Base-by-base conservation (phyloP, 2,797 vertebrate genomes). In the Sphenopsis melanotis region DNA sequence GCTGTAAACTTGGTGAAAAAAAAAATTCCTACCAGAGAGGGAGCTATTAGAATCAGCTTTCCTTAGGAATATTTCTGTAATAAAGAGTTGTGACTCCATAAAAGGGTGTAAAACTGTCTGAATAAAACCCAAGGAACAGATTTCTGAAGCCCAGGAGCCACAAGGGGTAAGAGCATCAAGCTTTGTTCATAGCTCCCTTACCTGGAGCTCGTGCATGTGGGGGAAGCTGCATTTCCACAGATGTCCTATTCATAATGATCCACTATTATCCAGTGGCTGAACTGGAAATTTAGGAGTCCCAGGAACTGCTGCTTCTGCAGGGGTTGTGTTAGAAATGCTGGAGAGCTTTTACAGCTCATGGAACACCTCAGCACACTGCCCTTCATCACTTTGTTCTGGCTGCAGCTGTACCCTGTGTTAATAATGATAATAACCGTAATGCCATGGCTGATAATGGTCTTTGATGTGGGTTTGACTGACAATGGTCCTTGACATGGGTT, bases 101-200 rank as follows among this genome's bases (percentile, higher is more conserved):
- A 86, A 91, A 84, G 14, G 22, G 18, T 39, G 49, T 91, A 94
- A 95, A 95, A 24, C 34, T 91, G 63, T 66, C 79, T 79, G 52
- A 91, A 61, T 72, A 82, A 90, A 90, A 71, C 47, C 41, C 44
- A 41, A 34, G 49, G 61, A 91, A 44, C 8, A 82, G 92, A 89
- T 94, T 91, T 93, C 69, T 86, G 26, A 69, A 75, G 72, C 37
- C 26, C 65, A 49, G 91, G 52, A 90, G 37, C 53, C 78, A 61
- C 75, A 47, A 50, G 63, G 69, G 68, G 32, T 15, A n/a, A n/a
- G 20, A 83, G 11, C n/a, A 71, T 23, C 16, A 46, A 36, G 6
- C 11, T 78, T 19, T 36, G 19, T 23, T 91, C 44, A 11, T 12
- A 36, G 37, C 24, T 80, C 24, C 30, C 59, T 85, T 56, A 64